Conservation (phyloP, 2,113 vertebrate genomes). For the Oryzias melastigma region DNA sequence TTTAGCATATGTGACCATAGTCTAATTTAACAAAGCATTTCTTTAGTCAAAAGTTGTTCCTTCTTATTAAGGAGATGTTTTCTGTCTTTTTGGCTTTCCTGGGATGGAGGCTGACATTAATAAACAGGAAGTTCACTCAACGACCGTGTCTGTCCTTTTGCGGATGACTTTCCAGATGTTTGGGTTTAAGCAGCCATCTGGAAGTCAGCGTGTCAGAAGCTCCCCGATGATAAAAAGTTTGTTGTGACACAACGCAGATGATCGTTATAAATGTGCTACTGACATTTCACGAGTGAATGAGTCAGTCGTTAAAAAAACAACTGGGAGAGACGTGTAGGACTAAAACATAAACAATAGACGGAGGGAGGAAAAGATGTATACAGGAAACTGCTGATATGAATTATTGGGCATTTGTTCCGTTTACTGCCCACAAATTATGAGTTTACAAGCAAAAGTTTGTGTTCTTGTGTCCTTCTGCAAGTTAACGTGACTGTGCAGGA, state of each 20-base stretch:
- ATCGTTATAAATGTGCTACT: constrained; percentile 10
- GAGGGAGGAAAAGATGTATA: background rate
- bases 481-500: constrained; percentile 51
- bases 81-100: background rate
- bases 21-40: too few species aligned
- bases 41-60: too few species aligned
- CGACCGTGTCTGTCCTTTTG: background rate
- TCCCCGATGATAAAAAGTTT: background rate
- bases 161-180: background rate
- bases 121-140: background rate
- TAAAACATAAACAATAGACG: too few species aligned
- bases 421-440: constrained; percentile 10
- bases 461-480: background rate
- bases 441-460: background rate
- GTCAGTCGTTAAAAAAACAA: background rate
- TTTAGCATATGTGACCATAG: too few species aligned
- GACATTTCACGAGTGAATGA: constrained; percentile 13
- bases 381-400: background rate
- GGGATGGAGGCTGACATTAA: background rate
- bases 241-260: constrained; percentile 6
- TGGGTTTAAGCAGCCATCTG: background rate
- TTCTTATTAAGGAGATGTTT: too few species aligned
- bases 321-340: too few species aligned
- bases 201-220: background rate
- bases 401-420: background rate